phyloP scores from a whole-genome alignment of 1,140 invertebrate genomes.

The Drosophila bocki region DNA sequence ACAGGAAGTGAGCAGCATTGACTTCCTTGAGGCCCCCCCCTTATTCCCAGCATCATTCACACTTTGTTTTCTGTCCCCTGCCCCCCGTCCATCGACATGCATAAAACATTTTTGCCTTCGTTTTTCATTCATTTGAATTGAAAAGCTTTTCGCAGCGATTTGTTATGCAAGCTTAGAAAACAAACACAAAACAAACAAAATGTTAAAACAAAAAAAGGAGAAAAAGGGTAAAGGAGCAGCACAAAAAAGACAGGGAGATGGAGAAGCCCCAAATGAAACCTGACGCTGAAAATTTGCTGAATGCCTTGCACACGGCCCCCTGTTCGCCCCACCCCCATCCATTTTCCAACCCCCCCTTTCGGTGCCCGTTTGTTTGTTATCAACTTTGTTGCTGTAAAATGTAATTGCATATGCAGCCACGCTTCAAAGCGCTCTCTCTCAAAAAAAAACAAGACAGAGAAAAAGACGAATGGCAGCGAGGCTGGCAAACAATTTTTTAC shows the following conservation, averaged over 20 bases:
- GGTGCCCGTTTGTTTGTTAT: conserved; percentile 69
- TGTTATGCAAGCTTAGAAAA: conserved; percentile 83
- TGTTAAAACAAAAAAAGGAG: conserved; percentile 37
- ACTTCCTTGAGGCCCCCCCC: conserved; percentile 24
- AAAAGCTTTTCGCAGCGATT: conserved; percentile 80
- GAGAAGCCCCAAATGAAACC: conserved; percentile 66
- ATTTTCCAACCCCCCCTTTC: conserved; percentile 19
- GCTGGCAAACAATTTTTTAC: conserved; percentile 59
- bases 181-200: conserved; percentile 66
- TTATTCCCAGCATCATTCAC: conserved; percentile 64
- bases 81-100: conserved; percentile 51
- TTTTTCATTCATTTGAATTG: conserved; percentile 80
- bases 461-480: conserved; percentile 39
- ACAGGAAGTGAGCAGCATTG: conserved; percentile 39
- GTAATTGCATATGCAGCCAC: conserved; percentile 81
- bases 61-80: conserved; percentile 62
- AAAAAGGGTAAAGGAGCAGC: conserved; percentile 27
- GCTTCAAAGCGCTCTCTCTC: conserved; percentile 69
- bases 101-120: conserved; percentile 72
- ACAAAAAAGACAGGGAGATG: conserved; percentile 15
- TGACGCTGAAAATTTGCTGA: conserved; percentile 77
- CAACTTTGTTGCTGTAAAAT: conserved; percentile 80
- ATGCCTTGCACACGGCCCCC: conserved; percentile 56
- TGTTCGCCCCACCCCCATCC: not conserved
- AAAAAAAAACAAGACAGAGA: conserved; percentile 12